Evolutionary conservation across 2,888 invertebrate genomes (phyloP).

Genomic region (Lepeophtheirus nordmannii): DNA sequence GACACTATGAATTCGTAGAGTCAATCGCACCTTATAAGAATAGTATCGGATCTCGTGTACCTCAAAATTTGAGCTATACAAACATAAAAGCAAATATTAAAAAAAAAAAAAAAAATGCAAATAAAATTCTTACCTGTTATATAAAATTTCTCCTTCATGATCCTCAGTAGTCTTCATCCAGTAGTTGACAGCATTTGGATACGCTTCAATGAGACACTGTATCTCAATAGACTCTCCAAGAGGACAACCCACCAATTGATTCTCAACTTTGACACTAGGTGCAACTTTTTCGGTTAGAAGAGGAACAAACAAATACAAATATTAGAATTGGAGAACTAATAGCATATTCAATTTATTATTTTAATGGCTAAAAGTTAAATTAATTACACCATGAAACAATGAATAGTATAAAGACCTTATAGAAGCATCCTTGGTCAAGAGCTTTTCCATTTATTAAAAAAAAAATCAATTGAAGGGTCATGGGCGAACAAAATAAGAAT

Average conservation of each 20-base stretch:
- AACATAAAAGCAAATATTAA: slow-evolving; percentile 11
- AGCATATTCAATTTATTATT: no score
- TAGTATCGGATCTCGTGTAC: slow-evolving; percentile 48
- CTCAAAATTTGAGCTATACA: slow-evolving; percentile 52
- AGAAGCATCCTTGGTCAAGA: no score
- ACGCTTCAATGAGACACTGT: slow-evolving; percentile 70
- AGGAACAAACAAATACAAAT: not conserved
- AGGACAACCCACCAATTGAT: slow-evolving; percentile 71
- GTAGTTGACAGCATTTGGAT: slow-evolving; percentile 56
- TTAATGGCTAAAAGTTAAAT: no score
- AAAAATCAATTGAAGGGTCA: no score
- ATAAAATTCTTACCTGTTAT: slow-evolving; percentile 53
- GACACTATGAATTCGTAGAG: slow-evolving; percentile 46
- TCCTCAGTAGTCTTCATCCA: slow-evolving; percentile 54
- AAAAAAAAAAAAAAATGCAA: not conserved
- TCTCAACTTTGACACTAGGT: slow-evolving; percentile 71
- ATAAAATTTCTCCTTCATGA: slow-evolving; percentile 48
- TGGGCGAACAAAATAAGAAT: no score
- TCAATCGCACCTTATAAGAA: slow-evolving; percentile 55
- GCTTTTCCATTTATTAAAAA: no score
- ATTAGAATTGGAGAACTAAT: no score
- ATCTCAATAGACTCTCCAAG: slow-evolving; percentile 67
- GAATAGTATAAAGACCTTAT: no score
- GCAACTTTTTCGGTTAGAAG: slow-evolving; percentile 47
- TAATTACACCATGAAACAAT: no score